Base-by-base conservation (phyloP, 2,113 vertebrate genomes). In the Sinocyclocheilus maitianheensis region DNA sequence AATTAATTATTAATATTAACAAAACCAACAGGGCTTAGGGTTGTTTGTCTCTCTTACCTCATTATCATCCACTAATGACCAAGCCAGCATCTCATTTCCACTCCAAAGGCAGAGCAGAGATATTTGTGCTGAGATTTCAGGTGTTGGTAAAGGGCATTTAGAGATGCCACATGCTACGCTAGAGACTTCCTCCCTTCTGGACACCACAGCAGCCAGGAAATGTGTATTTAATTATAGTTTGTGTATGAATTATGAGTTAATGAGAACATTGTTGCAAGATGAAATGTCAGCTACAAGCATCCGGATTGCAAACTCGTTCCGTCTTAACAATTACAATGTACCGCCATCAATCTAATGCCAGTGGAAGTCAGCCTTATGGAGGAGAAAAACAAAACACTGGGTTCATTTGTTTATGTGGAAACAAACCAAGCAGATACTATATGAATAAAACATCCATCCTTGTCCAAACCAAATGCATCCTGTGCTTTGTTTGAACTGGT, bases 11-110 rank as follows among this genome's bases (percentile, higher is more conserved):
- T 93, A 94, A 94, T 94, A 93, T 93, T 91, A 92, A 87, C 90
- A 94, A 95, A 94, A 93, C 91, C 92, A 94, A 93, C 93, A 92
- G 92, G 92, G 93, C 93, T 93, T 92, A 91, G 91, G 89, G 93
- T 92, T 95, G 93, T 93, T 95, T 94, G 92, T 94, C 93, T 92
- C 86, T 89, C 91, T 93, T 92, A 91, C 92, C 94, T 95, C 92
- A 95, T 95, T 94, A 95, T 92, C 94, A 92, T 94, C 89, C 43
- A 63, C 93, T 95, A 95, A 95, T 93, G 94, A 92, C 92, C 90
- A 86, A 77, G 91, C 92, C 91, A 91, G 93, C 93, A 94, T 94
- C 93, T 94, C 89, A 95, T 95, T 94, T 93, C 87, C 91, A 94
- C 91, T 91, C 91, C 91, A 93, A 93, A 94, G 92, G 77, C 11